A percentile compares a stretch with the other conserved stretches of the same genome.
Evolutionary conservation across 1,140 invertebrate species (phyloP).

Genomic region (Drosophila athabasca): DNA sequence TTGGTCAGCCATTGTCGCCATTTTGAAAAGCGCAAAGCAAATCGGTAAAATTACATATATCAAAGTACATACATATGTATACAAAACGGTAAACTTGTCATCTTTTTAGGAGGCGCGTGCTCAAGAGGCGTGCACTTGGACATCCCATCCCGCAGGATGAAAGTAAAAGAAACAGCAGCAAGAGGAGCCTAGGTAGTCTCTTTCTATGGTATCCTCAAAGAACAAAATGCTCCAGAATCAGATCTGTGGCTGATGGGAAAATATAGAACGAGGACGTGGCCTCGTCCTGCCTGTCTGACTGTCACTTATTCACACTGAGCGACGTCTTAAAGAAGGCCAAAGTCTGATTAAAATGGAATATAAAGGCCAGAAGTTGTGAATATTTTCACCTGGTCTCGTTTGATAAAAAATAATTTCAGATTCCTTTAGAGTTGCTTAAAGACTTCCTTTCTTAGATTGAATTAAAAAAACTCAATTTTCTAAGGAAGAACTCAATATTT

Average conservation of each 20-base stretch:
- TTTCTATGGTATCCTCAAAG: background rate
- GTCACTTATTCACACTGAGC: no score
- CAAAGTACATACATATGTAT: no score
- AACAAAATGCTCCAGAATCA: conserved; percentile 17
- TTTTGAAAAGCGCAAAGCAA: conserved; percentile 47
- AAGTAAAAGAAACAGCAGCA: conserved; percentile 9
- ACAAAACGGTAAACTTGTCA: conserved; percentile 32
- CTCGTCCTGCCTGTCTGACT: no score
- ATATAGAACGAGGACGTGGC: conserved; percentile 22
- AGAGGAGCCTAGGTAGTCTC: background rate
- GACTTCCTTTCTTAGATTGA: no score
- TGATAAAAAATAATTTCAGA: no score
- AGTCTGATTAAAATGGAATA: no score
- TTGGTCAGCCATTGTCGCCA: conserved; percentile 59
- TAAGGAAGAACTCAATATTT: no score
- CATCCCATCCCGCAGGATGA: conserved; percentile 16
- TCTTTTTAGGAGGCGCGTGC: conserved; percentile 49
- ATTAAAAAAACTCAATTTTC: no score
- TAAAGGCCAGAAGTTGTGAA: no score
- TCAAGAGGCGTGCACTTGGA: conserved; percentile 43
- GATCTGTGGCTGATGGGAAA: conserved; percentile 3
- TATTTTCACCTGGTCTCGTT: no score
- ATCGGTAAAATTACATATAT: conserved; percentile 1
- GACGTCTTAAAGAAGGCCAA: no score
- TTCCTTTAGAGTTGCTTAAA: no score